Evolutionary conservation across 2,797 vertebrate species (phyloP).

Genomic region (Merluccius polli): DNA sequence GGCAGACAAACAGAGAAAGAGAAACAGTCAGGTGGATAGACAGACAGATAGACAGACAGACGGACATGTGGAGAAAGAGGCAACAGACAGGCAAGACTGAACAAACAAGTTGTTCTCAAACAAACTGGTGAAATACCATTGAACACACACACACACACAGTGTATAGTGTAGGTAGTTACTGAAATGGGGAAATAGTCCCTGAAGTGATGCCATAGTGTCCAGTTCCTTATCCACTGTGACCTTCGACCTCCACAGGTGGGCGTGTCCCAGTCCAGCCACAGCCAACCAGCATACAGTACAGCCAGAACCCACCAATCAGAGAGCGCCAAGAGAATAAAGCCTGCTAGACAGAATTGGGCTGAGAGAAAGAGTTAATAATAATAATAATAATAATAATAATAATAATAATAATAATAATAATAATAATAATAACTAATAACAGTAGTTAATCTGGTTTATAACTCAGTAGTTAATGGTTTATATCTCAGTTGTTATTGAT

Average conservation of each 20-base stretch:
- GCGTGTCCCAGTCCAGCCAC: conserved; percentile 84
- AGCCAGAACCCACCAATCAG: conserved; percentile 82
- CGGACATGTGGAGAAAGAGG: not conserved
- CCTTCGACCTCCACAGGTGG: conserved; percentile 79
- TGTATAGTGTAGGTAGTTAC: conserved; percentile 59
- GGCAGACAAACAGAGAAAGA: not conserved
- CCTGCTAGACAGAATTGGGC: conserved; percentile 75
- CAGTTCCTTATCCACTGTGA: conserved; percentile 78
- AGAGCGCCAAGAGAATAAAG: conserved; percentile 73
- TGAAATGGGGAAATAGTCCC: conserved; percentile 86
- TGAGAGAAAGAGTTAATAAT: conserved; percentile 37
- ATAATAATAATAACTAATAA: too few species aligned
- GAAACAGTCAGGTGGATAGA: not conserved
- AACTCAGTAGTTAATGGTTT: not conserved
- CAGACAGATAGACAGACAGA: not conserved
- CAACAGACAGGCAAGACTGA: not conserved
- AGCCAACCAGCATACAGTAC: conserved; percentile 84
- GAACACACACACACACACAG: conserved; percentile 5
- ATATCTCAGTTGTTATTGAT: too few species aligned
- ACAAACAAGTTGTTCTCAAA: not conserved
- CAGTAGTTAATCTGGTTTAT: not conserved
- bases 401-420: too few species aligned
- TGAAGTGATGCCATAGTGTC: conserved; percentile 81
- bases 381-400: too few species aligned
- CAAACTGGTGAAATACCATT: not conserved